phyloP scores from a whole-genome alignment of 2,797 vertebrate genomes.

The Sternotherus odoratus region DNA sequence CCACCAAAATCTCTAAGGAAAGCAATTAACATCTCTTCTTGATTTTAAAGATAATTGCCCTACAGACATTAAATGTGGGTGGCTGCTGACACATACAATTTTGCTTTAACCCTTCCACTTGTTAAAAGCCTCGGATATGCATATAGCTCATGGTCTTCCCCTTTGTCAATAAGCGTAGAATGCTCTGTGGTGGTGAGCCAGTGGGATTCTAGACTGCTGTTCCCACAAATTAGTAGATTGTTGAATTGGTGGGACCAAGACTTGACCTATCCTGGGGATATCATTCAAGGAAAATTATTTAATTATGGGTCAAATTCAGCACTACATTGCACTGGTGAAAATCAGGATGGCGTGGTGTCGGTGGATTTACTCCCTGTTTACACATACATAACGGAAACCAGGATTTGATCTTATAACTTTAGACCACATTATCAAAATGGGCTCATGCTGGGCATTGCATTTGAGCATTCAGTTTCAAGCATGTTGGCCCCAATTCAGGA shows the following conservation, averaged over 20 bases:
- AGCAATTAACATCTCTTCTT: constrained; percentile 6
- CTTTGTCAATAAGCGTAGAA: neutral
- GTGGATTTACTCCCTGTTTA: neutral
- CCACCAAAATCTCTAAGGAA: neutral
- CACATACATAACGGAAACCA: rapidly evolving
- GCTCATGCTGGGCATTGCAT: neutral
- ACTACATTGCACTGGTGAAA: neutral
- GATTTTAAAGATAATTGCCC: constrained; percentile 5
- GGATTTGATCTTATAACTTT: neutral
- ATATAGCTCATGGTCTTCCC: neutral
- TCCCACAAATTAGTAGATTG: neutral
- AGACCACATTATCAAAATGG: neutral
- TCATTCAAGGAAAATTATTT: neutral
- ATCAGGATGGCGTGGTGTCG: neutral
- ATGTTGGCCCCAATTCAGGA: neutral
- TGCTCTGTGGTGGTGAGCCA: neutral
- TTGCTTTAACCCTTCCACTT: neutral
- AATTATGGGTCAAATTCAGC: neutral
- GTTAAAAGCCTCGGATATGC: neutral
- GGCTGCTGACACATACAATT: neutral
- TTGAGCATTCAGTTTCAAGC: neutral
- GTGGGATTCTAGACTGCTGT: neutral
- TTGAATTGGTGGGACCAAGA: neutral
- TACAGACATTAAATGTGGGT: neutral
- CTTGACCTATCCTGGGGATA: rapidly evolving